A percentile compares a stretch with the other conserved stretches of the same genome.
Conservation (phyloP, 2,888 invertebrate species). For the Leptopilina syphax region DNA sequence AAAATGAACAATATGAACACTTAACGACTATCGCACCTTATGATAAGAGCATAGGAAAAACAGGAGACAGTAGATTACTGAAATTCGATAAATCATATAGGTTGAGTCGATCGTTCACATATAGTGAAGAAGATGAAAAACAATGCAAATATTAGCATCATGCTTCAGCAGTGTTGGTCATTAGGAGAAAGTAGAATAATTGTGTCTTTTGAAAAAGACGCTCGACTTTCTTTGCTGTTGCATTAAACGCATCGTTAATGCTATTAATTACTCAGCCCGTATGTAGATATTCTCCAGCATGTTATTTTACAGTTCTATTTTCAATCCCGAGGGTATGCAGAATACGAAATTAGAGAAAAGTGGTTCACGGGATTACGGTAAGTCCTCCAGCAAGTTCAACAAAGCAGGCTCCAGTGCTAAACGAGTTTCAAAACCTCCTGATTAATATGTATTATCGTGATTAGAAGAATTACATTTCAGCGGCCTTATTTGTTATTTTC, state of each 20-base stretch:
- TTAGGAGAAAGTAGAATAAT: conserved; percentile 36
- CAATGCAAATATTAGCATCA: conserved; percentile 8
- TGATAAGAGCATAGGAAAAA: no score
- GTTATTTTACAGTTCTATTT: conserved; percentile 61
- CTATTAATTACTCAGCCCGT: not conserved
- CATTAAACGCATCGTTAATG: conserved; percentile 27
- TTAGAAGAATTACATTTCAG: no score
- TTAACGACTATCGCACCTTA: no score
- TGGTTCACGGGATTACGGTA: not conserved
- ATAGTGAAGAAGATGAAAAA: not conserved
- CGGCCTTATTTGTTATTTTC: no score
- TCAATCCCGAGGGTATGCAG: conserved; percentile 44
- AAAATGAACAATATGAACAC: no score
- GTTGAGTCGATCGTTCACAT: not conserved
- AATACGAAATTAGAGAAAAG: conserved; percentile 14
- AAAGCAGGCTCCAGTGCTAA: no score
- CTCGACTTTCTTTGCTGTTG: conserved; percentile 22
- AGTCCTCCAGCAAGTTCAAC: no score
- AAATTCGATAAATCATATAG: not conserved
- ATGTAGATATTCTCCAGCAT: conserved; percentile 57
- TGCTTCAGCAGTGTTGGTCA: not conserved
- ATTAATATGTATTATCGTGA: no score
- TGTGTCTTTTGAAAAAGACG: conserved; percentile 11
- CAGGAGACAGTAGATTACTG: no score
- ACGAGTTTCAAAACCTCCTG: no score